Evolutionary conservation across 2,797 vertebrate genomes (phyloP).

Genomic region (Poecile montanus): DNA sequence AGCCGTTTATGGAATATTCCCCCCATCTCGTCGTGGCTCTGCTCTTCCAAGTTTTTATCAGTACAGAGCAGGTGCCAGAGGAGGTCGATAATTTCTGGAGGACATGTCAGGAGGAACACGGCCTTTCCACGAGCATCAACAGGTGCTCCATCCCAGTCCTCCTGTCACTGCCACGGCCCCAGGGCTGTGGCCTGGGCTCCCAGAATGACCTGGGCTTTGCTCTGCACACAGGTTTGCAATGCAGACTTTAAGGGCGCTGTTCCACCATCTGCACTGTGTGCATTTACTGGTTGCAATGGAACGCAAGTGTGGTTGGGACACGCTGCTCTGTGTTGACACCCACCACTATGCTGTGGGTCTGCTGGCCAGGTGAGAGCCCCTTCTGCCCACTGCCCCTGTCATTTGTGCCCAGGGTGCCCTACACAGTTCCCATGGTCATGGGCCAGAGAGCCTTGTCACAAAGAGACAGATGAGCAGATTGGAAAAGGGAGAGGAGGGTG

Average conservation of each 20-base stretch:
- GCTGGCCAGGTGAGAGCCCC: background rate
- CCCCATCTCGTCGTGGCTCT: background rate
- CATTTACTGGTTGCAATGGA: background rate
- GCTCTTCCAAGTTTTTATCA: background rate
- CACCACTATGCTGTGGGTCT: background rate
- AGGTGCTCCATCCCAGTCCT: background rate
- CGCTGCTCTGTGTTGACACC: background rate
- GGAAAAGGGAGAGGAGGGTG: background rate
- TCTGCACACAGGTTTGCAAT: background rate
- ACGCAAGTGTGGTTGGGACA: background rate
- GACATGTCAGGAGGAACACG: background rate
- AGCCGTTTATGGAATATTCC: background rate
- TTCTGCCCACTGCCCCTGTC: accelerated
- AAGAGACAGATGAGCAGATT: background rate
- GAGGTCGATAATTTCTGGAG: background rate
- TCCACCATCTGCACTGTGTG: background rate
- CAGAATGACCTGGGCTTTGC: background rate
- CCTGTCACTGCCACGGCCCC: accelerated
- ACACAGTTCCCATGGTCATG: accelerated
- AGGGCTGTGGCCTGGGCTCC: background rate
- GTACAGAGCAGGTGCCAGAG: background rate
- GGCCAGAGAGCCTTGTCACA: background rate
- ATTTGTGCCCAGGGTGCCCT: accelerated
- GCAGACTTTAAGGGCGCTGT: background rate
- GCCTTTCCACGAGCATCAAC: background rate